A percentile compares a stretch with the other conserved stretches of the same genome.
These are phyloP conservation scores for Erynnis tages DNA, from an alignment of 2,888 invertebrate species.

Conservation along the genomic window DNA sequence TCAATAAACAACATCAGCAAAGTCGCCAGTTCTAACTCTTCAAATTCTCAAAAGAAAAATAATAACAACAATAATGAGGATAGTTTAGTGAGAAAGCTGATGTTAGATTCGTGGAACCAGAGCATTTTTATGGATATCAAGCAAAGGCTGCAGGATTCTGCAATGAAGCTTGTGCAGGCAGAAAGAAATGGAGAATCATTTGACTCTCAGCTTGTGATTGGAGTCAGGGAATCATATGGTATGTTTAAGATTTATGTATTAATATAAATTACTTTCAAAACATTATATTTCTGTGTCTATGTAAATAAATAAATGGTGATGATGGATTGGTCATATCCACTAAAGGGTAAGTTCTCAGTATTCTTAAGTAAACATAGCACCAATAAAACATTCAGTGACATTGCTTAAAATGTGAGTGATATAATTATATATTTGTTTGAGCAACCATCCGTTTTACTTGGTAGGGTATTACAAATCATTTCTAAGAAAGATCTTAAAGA, in stretches of 20 bases:
- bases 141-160: slow-evolving; percentile 94
- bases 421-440: too few relatives aligned
- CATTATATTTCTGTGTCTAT: too few relatives aligned
- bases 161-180: slow-evolving; percentile 98
- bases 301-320: too few relatives aligned
- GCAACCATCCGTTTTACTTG: too few relatives aligned
- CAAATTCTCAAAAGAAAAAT: slow-evolving; percentile 73
- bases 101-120: slow-evolving; percentile 99
- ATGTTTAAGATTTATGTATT: slow-evolving; percentile 41
- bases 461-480: too few relatives aligned
- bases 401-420: too few relatives aligned
- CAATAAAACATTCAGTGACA: too few relatives aligned
- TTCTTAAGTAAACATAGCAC: too few relatives aligned
- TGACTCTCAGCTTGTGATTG: slow-evolving; percentile 98
- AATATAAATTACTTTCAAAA: neutral
- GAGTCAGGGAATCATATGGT: slow-evolving; percentile 98
- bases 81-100: slow-evolving; percentile 95
- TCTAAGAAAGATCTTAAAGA: too few relatives aligned
- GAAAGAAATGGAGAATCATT: slow-evolving; percentile 99
- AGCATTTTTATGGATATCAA: slow-evolving; percentile 98
- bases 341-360: too few relatives aligned
- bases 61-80: slow-evolving; percentile 87
- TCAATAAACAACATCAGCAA: slow-evolving; percentile 84
- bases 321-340: too few relatives aligned
- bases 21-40: slow-evolving; percentile 61